Evolutionary conservation across 2,797 vertebrate genomes (phyloP), one percentile per base, ranked within the genome.

Genomic region (Nannoperca australis): DNA sequence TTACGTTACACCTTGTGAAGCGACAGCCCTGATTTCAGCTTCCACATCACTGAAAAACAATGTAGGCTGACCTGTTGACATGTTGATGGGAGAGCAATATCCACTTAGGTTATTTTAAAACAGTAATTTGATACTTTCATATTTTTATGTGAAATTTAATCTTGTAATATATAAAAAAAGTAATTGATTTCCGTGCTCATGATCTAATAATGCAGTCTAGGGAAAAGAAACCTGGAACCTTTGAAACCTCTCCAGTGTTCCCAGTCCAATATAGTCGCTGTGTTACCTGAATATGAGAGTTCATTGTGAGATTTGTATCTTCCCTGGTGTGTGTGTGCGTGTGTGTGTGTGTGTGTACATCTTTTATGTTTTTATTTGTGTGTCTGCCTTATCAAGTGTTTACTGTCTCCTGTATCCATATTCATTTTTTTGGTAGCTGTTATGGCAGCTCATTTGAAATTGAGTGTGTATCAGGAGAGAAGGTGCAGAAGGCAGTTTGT

Each of bases 401-500:
- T 90, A 83, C 84, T 82, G 80, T 85, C 83, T 82, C 81, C 65
- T 50, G 62, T 83, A 85, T 88, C 79, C 84, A 83, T 92, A 90
- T 91, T 88, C 32, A 89, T 93, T 88, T 93, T 88, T 91, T 83
- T 58, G 32, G 68, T 71, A 42, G 70, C 79, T 81, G 85, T 89
- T 93, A 83, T 81, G 82, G 85, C 82, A 81, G 86, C 80, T 88
- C 80, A 82, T 90, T 93, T 89, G 70, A 74, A 82, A 79, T 70
- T 42, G 65, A 76, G 78, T 73, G 71, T 84, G 79, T 75, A 60
- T 61, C 74, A 85, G 76, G 36, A 71, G 58, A 70, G 51, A 73
- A 42, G 64, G 59, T 59, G 74, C 59, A 53, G 70, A 73, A 74
- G 30, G 22, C 11, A 12, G 49, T 70, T 49, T 45, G 59, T 63